phyloP scores from a whole-genome alignment of 1,140 invertebrate genomes.

The Micrasema minimum region DNA sequence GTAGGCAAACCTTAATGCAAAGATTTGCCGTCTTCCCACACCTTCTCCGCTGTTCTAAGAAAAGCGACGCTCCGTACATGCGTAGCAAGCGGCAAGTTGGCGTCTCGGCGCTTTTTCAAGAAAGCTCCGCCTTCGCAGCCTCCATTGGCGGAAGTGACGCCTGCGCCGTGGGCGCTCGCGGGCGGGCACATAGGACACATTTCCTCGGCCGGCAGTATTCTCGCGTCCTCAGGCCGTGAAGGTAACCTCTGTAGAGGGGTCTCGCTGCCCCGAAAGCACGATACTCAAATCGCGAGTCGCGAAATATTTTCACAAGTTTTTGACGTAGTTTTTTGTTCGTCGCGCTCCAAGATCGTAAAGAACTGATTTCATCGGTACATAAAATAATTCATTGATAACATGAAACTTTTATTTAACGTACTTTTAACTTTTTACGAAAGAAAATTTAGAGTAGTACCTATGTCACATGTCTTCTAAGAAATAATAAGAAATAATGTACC shows the following conservation, averaged over 20 bases:
- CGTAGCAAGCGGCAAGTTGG: slow-evolving; percentile 24
- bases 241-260: slow-evolving; percentile 1
- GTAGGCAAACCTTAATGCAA: slow-evolving; percentile 31
- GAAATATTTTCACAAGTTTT: slow-evolving; percentile 34
- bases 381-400: no score
- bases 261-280: not conserved
- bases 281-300: not conserved
- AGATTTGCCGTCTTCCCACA: not conserved
- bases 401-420: no score
- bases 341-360: no score
- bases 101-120: slow-evolving; percentile 17
- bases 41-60: slow-evolving; percentile 23
- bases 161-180: not conserved
- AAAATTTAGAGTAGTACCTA: no score
- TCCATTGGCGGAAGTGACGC: slow-evolving; percentile 22
- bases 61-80: slow-evolving; percentile 32
- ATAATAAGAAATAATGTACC: no score
- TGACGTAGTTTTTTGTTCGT: not conserved
- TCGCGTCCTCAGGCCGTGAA: slow-evolving; percentile 40
- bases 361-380: no score
- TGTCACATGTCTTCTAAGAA: no score
- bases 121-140: slow-evolving; percentile 15
- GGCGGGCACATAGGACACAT: slow-evolving; percentile 32
- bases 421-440: no score
- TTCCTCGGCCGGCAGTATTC: slow-evolving; percentile 34